phyloP scores from a whole-genome alignment of 1,140 invertebrate genomes.

The Patella vulgata region DNA sequence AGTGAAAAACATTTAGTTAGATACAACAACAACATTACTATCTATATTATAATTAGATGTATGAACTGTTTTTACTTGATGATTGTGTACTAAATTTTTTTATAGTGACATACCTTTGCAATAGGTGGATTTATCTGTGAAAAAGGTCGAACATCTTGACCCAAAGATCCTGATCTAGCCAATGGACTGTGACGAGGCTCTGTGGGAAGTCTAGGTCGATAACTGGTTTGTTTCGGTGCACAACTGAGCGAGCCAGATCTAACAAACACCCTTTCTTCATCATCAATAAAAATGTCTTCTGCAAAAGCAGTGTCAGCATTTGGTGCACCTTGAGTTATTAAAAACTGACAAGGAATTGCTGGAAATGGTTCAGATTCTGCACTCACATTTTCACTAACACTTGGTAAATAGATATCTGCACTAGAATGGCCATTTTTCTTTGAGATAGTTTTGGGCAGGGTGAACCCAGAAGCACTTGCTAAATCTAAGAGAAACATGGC shows the following conservation, averaged over 20 bases:
- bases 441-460: slow-evolving; percentile 50
- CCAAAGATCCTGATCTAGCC: slow-evolving; percentile 58
- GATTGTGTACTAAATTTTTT: too few relatives aligned
- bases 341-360: slow-evolving; percentile 57
- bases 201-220: slow-evolving; percentile 55
- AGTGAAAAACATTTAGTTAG: too few relatives aligned
- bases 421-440: slow-evolving; percentile 50
- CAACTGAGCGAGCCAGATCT: slow-evolving; percentile 58
- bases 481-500: slow-evolving; percentile 93
- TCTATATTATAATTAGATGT: too few relatives aligned
- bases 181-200: slow-evolving; percentile 60
- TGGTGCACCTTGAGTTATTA: slow-evolving; percentile 54
- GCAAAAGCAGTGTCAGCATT: slow-evolving; percentile 63
- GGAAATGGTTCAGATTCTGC: slow-evolving; percentile 61
- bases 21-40: too few relatives aligned
- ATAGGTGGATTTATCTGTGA: slow-evolving; percentile 48
- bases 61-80: too few relatives aligned
- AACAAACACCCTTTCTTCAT: slow-evolving; percentile 58
- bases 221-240: slow-evolving; percentile 28
- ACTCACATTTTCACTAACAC: slow-evolving; percentile 56
- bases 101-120: slow-evolving; percentile 26
- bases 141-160: slow-evolving; percentile 53
- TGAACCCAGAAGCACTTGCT: slow-evolving; percentile 74
- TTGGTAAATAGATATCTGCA: slow-evolving; percentile 68
- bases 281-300: slow-evolving; percentile 62